Percentiles rank a stretch among this genome's conserved stretches.
phyloP scores from a whole-genome alignment of 2,113 vertebrate genomes.

The Mesembrinibis cayennensis region DNA sequence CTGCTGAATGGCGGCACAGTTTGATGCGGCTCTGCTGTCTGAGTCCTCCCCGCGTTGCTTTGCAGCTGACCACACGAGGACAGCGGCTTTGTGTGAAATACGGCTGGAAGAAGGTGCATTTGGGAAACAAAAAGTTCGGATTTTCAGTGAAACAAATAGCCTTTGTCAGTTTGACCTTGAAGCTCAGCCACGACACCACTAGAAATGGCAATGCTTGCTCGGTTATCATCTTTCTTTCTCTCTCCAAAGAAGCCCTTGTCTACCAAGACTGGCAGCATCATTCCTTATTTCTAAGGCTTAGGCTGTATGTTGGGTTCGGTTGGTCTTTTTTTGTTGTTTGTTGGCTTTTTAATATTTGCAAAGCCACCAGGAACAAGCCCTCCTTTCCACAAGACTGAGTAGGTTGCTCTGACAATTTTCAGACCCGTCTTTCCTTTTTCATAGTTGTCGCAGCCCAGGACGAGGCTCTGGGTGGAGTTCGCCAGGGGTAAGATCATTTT shows the following conservation, averaged over 20 bases:
- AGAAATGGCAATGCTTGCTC: not conserved
- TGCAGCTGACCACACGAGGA: not conserved
- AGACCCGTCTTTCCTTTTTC: not conserved
- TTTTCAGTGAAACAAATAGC: not conserved
- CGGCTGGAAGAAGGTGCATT: not conserved
- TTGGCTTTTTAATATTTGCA: not conserved
- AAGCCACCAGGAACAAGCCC: not conserved
- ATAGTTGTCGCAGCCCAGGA: not conserved
- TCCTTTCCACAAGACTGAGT: not conserved
- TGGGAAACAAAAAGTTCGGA: not conserved
- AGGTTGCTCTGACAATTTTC: not conserved
- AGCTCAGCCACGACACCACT: not conserved
- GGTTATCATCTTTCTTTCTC: not conserved
- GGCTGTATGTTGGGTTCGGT: not conserved
- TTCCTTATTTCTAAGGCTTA: not conserved
- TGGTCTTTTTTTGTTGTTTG: not conserved
- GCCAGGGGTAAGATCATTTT: not conserved
- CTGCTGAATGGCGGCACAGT: not conserved
- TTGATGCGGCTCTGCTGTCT: not conserved
- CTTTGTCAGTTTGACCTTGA: constrained; percentile 12
- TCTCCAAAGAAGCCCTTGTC: not conserved
- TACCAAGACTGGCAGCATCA: not conserved
- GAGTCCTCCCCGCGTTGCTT: not conserved
- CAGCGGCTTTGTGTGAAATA: not conserved
- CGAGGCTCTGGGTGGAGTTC: not conserved